Conservation (phyloP, 2,888 invertebrate genomes). For the Camptogramma bilineatum region DNA sequence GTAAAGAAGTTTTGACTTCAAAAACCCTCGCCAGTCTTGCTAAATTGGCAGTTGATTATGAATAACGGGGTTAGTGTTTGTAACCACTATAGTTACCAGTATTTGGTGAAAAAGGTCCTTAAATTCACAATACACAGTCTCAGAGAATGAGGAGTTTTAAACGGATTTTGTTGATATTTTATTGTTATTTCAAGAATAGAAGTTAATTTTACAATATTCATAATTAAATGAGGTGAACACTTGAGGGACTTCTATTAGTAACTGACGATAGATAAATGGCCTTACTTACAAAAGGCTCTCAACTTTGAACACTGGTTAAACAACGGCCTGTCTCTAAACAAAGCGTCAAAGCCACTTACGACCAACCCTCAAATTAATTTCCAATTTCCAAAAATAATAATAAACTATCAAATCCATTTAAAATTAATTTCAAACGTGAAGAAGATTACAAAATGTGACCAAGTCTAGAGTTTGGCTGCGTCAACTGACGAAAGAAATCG, state of each 20-base stretch:
- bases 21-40: too few relatives aligned
- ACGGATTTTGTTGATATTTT: constrained; percentile 15
- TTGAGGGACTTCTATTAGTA: not conserved
- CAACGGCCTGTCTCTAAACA: too few relatives aligned
- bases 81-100: constrained; percentile 2
- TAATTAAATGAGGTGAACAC: not conserved
- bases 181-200: constrained; percentile 28
- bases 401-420: constrained; percentile 19
- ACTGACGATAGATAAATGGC: too few relatives aligned
- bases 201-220: constrained; percentile 12
- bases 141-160: constrained; percentile 28
- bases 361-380: not conserved
- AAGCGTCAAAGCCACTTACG: too few relatives aligned
- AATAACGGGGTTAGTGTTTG: not conserved
- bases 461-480: constrained; percentile 45
- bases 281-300: too few relatives aligned
- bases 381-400: constrained; percentile 20
- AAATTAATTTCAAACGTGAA: constrained; percentile 30
- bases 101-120: constrained; percentile 17
- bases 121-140: constrained; percentile 37
- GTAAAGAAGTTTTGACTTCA: too few relatives aligned
- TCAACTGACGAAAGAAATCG: constrained; percentile 40
- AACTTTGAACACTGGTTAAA: too few relatives aligned
- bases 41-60: not conserved
- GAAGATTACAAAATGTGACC: constrained; percentile 34